Evolutionary conservation across 1,140 invertebrate species (phyloP).

Genomic region (Dendrolimus kikuchii): DNA sequence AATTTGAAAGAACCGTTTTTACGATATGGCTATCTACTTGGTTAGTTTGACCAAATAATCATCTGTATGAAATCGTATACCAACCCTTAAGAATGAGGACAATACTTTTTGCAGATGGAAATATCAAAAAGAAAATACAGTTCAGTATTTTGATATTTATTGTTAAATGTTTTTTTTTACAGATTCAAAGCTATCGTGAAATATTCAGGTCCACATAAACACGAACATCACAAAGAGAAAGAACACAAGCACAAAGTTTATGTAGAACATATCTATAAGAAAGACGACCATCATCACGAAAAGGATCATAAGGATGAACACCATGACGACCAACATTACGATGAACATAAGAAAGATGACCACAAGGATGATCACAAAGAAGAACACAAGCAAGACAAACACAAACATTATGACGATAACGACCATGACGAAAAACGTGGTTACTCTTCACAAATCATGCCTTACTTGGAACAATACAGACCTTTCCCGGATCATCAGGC

Average conservation of each 20-base stretch:
- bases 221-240: conserved; percentile 8
- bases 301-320: neutral
- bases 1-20: too few species aligned
- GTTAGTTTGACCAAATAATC: too few species aligned
- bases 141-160: neutral
- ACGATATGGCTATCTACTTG: too few species aligned
- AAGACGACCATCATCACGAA: neutral
- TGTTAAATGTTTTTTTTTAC: conserved; percentile 2
- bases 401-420: conserved; percentile 4
- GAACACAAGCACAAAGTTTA: conserved; percentile 1
- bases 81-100: too few species aligned
- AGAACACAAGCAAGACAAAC: neutral
- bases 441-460: neutral
- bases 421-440: neutral
- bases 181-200: conserved; percentile 24
- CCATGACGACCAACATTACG: neutral
- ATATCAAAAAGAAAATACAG: too few species aligned
- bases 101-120: too few species aligned
- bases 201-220: conserved; percentile 17
- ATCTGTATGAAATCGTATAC: too few species aligned
- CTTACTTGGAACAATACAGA: too few species aligned
- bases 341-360: too few species aligned
- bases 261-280: neutral
- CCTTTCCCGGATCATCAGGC: too few species aligned
- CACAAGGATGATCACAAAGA: too few species aligned